These are phyloP conservation scores for Chironomus riparius DNA, from an alignment of 2,888 invertebrate species.

Conservation along the genomic window DNA sequence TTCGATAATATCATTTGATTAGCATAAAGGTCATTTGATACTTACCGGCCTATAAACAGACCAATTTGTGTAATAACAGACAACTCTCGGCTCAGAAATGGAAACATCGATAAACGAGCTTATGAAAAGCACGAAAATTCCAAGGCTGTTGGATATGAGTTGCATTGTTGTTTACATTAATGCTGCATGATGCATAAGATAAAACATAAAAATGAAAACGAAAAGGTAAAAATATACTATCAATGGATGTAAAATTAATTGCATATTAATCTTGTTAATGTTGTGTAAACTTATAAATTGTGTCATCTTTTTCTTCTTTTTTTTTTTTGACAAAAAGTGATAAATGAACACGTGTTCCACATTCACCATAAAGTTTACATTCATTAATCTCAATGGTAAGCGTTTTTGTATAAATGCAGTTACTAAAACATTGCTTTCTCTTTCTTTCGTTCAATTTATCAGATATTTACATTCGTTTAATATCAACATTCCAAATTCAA, in stretches of 20 bases:
- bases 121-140: not conserved
- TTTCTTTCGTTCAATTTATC: not conserved
- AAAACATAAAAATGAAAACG: not conserved
- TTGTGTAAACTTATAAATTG: not conserved
- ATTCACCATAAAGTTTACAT: too few relatives aligned
- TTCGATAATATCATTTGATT: not conserved
- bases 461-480: not conserved
- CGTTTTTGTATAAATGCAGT: not conserved
- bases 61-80: constrained; percentile 81
- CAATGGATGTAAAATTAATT: too few relatives aligned
- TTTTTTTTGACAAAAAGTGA: not conserved
- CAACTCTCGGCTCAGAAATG: constrained; percentile 7
- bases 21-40: not conserved
- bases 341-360: too few relatives aligned
- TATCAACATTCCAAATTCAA: not conserved
- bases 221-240: not conserved
- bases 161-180: not conserved
- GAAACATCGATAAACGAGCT: not conserved
- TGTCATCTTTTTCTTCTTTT: not conserved
- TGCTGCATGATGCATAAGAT: too few relatives aligned
- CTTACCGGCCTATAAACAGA: constrained; percentile 69
- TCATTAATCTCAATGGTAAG: too few relatives aligned
- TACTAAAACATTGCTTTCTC: not conserved
- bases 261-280: not conserved
- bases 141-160: constrained; percentile 1